phyloP scores from a whole-genome alignment of 2,797 vertebrate species.

The Lacerta bilineata region DNA sequence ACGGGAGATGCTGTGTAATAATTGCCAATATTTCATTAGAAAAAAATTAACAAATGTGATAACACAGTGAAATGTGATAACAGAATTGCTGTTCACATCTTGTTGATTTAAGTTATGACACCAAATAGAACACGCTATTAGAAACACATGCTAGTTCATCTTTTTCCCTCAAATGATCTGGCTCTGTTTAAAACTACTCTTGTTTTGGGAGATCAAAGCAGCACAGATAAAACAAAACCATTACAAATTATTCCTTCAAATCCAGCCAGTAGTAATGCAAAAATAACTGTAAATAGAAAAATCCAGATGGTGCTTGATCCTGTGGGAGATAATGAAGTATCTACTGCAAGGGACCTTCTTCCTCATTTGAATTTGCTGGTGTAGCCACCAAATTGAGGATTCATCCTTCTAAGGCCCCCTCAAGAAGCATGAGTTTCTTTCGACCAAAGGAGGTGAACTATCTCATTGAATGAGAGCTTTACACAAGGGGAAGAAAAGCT shows the following conservation, averaged over 20 bases:
- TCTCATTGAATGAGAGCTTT: neutral
- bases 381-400: neutral
- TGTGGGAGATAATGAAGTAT: neutral
- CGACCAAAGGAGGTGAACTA: neutral
- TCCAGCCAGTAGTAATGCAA: slow-evolving; percentile 77
- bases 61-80: slow-evolving; percentile 71
- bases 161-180: slow-evolving; percentile 74
- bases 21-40: slow-evolving; percentile 68
- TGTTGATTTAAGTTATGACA: slow-evolving; percentile 79
- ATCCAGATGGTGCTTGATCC: slow-evolving; percentile 37
- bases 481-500: neutral
- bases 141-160: slow-evolving; percentile 79
- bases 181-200: slow-evolving; percentile 79
- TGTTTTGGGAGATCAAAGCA: slow-evolving; percentile 82
- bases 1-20: slow-evolving; percentile 53
- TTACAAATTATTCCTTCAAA: slow-evolving; percentile 82
- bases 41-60: slow-evolving; percentile 75
- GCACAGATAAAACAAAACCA: slow-evolving; percentile 80
- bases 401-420: neutral
- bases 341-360: slow-evolving; percentile 37
- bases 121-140: slow-evolving; percentile 76
- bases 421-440: neutral
- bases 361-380: neutral
- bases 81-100: slow-evolving; percentile 75
- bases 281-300: slow-evolving; percentile 73